Evolutionary conservation across 2,797 vertebrate genomes (phyloP), one percentile per base, ranked within the genome.

Genomic region (Intellagama lesueurii): DNA sequence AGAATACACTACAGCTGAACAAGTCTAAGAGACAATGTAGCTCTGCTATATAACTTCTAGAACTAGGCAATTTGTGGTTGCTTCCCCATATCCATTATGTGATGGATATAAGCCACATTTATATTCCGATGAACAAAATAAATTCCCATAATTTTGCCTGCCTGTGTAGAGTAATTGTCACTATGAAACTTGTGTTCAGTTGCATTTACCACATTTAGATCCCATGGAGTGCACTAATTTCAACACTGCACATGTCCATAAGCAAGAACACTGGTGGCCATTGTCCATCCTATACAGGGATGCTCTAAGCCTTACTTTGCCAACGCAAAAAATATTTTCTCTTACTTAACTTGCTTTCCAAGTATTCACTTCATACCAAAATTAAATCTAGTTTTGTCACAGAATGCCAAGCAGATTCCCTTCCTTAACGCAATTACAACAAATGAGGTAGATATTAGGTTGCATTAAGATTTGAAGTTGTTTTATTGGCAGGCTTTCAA

Each of bases 401-500:
- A 76, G n/a, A 35, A 64, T 60, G 60, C 30, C 22, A 49, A 81
- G 68, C 60, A 85, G 47, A 81, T 72, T 85, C 76, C 28, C 64
- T 83, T 47, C 40, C 14, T 47, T 78, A 86, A 85, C 44, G 40
- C 35, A 32, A 79, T 86, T 76, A 79, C 28, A 86, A 82, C 30
- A 75, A 85, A 86, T 52, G 35, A 91, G 70, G 72, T 32, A 73
- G 78, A 80, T 64, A 87, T 30, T 89, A 93, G 89, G 70, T 40
- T 88, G 78, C 83, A 82, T 40, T 4, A 66, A 56, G 72, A 47
- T 95, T 91, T 93, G 92, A 94, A 89, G 81, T 91, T 78, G 47
- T 83, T 95, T 95, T 95, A 95, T 94, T 96, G 69, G 49, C 75
- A 81, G 87, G 85, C 73, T 76, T 92, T 90, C 87, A 82, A 88